Conservation (phyloP, 2,888 invertebrate genomes). For the Yponomeuta cagnagella region DNA sequence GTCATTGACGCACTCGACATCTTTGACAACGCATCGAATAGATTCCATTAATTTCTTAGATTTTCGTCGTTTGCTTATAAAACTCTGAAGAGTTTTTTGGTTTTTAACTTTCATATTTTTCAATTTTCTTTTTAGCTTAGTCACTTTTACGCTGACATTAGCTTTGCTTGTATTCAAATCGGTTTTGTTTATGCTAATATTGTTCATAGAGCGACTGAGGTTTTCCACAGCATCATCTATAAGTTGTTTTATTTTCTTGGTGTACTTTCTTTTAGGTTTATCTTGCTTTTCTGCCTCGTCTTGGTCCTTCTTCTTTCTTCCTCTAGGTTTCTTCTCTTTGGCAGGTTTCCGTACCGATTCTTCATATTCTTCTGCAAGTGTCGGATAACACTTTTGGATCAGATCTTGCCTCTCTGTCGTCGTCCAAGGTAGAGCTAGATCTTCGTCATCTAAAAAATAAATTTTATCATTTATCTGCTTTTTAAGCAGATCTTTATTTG, state of each 20-base stretch:
- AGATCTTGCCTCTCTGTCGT: conserved; percentile 82
- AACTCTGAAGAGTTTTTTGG: conserved; percentile 60
- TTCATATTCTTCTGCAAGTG: conserved; percentile 76
- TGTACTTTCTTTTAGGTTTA: conserved; percentile 58
- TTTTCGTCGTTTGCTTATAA: conserved; percentile 49
- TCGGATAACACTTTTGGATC: conserved; percentile 78
- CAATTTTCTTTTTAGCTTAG: conserved; percentile 58
- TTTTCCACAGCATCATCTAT: conserved; percentile 29
- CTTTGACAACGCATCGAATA: conserved; percentile 38
- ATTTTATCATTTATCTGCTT: not conserved
- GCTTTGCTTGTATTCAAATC: conserved; percentile 40
- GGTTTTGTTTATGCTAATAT: conserved; percentile 29
- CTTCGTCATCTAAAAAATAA: conserved; percentile 50
- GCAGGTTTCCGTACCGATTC: conserved; percentile 71
- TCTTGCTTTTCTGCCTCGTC: conserved; percentile 37
- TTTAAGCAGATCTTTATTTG: not conserved
- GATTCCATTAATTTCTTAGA: conserved; percentile 35
- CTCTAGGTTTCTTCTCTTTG: conserved; percentile 55
- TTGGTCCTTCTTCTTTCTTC: conserved; percentile 40
- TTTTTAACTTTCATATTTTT: conserved; percentile 41
- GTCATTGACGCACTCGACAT: conserved; percentile 24
- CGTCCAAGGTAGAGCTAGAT: conserved; percentile 72
- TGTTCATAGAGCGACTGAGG: conserved; percentile 41
- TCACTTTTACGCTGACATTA: conserved; percentile 55
- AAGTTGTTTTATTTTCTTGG: conserved; percentile 42